phyloP scores from a whole-genome alignment of 1,140 invertebrate genomes.

The Kradibia gibbosae region DNA sequence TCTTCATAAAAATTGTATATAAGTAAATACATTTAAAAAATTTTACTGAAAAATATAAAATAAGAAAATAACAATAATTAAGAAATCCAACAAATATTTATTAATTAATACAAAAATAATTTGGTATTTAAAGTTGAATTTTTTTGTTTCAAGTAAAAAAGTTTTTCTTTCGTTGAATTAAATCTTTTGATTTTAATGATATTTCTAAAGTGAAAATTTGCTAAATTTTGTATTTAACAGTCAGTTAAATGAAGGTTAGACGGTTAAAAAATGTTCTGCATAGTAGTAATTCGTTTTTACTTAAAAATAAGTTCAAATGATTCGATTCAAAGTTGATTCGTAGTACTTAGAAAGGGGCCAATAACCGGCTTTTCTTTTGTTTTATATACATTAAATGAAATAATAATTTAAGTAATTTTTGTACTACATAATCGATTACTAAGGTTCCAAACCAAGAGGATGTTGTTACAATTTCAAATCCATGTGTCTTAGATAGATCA shows the following conservation, averaged over 20 bases:
- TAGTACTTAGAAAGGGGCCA: not conserved
- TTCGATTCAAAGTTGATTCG: not conserved
- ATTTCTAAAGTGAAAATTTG: not conserved
- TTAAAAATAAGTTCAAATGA: not conserved
- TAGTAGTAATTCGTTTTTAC: not conserved
- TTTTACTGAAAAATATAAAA: not conserved
- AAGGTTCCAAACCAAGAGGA: not conserved
- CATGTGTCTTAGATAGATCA: not conserved
- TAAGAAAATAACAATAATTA: no score
- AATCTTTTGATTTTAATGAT: no score
- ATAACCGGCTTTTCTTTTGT: slow-evolving; percentile 17
- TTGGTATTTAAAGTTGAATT: no score
- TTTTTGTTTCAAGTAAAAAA: no score
- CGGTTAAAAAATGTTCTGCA: not conserved
- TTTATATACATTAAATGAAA: slow-evolving; percentile 15
- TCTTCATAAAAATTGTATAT: not conserved
- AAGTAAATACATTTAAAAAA: not conserved
- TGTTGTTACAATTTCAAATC: not conserved
- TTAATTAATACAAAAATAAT: no score
- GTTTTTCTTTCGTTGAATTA: no score
- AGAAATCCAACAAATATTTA: no score
- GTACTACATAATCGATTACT: not conserved
- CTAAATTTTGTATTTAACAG: not conserved
- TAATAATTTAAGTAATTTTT: not conserved
- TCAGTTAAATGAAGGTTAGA: no score